These are phyloP conservation scores for Proterorhinus semilunaris DNA, from an alignment of 2,113 vertebrate genomes.

Conservation along the genomic window DNA sequence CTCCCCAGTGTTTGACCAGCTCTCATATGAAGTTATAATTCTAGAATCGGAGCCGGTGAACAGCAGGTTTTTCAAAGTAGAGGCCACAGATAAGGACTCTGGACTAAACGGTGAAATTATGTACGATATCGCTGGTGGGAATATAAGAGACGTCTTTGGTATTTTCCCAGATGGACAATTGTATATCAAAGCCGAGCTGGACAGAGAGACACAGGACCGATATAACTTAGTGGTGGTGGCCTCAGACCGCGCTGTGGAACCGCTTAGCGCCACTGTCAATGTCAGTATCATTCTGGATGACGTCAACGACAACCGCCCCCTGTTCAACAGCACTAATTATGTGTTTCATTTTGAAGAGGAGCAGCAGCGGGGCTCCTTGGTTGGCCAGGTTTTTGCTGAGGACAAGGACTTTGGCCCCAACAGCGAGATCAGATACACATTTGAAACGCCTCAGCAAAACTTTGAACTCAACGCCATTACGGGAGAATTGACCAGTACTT, in stretches of 20 bases:
- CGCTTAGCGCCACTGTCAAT: slow-evolving; percentile 87
- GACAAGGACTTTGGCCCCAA: slow-evolving; percentile 94
- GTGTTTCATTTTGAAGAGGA: slow-evolving; percentile 96
- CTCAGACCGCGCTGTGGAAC: slow-evolving; percentile 89
- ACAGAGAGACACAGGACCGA: slow-evolving; percentile 91
- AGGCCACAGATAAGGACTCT: slow-evolving; percentile 91
- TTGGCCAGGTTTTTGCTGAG: slow-evolving; percentile 86
- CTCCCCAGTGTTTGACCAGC: slow-evolving; percentile 91
- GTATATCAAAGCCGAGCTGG: slow-evolving; percentile 94
- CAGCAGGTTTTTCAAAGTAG: slow-evolving; percentile 94
- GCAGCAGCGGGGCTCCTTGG: slow-evolving; percentile 83
- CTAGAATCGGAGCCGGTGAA: slow-evolving; percentile 93
- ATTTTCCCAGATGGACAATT: slow-evolving; percentile 96
- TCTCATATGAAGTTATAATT: slow-evolving; percentile 93
- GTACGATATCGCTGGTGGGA: slow-evolving; percentile 89
- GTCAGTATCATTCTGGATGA: slow-evolving; percentile 91
- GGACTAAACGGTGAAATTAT: slow-evolving; percentile 93
- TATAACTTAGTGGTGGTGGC: slow-evolving; percentile 88
- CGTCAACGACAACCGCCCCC: slow-evolving; percentile 94
- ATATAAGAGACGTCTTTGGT: slow-evolving; percentile 89
- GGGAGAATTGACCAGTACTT: slow-evolving; percentile 86
- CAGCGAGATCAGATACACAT: slow-evolving; percentile 89
- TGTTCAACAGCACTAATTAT: slow-evolving; percentile 97
- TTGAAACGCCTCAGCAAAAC: slow-evolving; percentile 87
- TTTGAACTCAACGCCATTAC: slow-evolving; percentile 90